These are phyloP conservation scores for Monochamus saltuarius DNA, from an alignment of 1,140 invertebrate species.

Conservation along the genomic window DNA sequence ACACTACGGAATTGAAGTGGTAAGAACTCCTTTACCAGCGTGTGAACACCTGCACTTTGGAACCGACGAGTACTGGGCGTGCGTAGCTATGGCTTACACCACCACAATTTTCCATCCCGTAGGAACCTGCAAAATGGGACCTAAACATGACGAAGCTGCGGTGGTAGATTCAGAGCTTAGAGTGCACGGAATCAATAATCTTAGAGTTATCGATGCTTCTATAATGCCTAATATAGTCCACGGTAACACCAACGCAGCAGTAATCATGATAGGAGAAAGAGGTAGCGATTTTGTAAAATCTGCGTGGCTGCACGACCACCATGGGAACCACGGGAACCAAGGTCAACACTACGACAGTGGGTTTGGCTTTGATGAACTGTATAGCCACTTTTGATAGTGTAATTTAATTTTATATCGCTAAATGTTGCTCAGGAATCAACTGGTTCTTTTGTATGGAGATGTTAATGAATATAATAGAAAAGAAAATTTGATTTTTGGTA, in stretches of 20 bases:
- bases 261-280: slow-evolving; percentile 72
- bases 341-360: too few relatives aligned
- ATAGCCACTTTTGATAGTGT: too few relatives aligned
- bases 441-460: too few relatives aligned
- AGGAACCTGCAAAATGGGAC: slow-evolving; percentile 65
- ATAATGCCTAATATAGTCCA: slow-evolving; percentile 58
- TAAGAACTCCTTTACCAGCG: slow-evolving; percentile 49
- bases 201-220: slow-evolving; percentile 51
- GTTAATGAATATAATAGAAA: too few relatives aligned
- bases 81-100: slow-evolving; percentile 51
- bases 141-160: slow-evolving; percentile 43
- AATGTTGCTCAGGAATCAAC: too few relatives aligned
- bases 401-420: too few relatives aligned
- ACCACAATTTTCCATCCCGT: slow-evolving; percentile 56
- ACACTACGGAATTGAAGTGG: slow-evolving; percentile 47
- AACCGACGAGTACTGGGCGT: slow-evolving; percentile 59
- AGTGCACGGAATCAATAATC: slow-evolving; percentile 46
- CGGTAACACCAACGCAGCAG: slow-evolving; percentile 66
- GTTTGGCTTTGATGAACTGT: too few relatives aligned
- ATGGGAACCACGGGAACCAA: too few relatives aligned
- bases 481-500: too few relatives aligned
- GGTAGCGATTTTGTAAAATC: slow-evolving; percentile 65
- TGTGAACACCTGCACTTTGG: slow-evolving; percentile 50
- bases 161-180: slow-evolving; percentile 50
- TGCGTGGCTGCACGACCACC: slow-evolving; percentile 33